Base-by-base conservation (phyloP, 2,888 invertebrate genomes). In the Tipula unca region DNA sequence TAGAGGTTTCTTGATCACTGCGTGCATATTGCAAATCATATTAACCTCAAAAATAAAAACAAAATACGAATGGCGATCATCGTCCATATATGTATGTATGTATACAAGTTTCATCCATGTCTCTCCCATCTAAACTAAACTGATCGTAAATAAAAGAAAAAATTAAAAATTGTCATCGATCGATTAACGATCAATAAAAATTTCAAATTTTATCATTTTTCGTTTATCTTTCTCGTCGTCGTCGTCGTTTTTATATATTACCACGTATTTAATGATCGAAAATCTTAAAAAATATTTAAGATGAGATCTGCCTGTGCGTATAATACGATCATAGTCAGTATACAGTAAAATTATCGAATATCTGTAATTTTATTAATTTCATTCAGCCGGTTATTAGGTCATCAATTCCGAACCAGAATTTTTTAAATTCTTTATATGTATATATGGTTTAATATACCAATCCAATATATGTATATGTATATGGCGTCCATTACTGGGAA, bases 311-410 rank as follows among this genome's bases (percentile, higher is more conserved):
- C 13, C 39, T 39, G 6, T n/a, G n/a, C n/a, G n/a, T 39, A 32
- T 32, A 4, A 32, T 6, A 36, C 13, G 17, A 48, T n/a, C 48
- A 17, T 17, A 32, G 32, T 4, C 48, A 10, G 10, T 69, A 69
- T 69, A 69, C 69, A 25, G 69, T 69, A 69, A 69, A 48, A 69
- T 69, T 48, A 10, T 69, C 2, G 25, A 48, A 69, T 25, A 25
- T 69, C 69, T 69, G 69, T 69, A 69, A 69, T 69, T 69, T 69
- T 3, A 25, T 69, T 69, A 25, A 69, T 69, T 69, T 69, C 10
- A 69, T 69, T 69, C 69, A 69, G 69, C 69, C 69, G 69, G 69
- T 69, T 69, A 69, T 69, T 69, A 13, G 69, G 69, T 69, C 69
- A 69, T 25, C 69, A 25, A 69, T 25, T 69, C 8, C 25, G 69